Evolutionary conservation across 1,140 invertebrate species (phyloP).

Genomic region (Fopius arisanus): DNA sequence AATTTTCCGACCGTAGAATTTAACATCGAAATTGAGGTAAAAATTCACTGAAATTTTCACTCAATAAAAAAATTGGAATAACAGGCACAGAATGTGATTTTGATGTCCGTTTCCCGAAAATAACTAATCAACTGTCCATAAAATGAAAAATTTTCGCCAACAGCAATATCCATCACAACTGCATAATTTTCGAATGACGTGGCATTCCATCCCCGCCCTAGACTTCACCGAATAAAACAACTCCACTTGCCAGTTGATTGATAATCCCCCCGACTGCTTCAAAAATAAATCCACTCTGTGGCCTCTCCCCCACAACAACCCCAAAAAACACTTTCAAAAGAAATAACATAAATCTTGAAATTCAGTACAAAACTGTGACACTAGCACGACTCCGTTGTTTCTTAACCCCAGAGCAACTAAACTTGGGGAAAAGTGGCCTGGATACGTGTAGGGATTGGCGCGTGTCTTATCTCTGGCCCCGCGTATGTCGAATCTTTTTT

Average conservation of each 20-base stretch:
- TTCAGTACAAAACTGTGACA: slow-evolving; percentile 5
- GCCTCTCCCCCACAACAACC: background rate
- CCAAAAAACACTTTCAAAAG: background rate
- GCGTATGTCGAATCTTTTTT: background rate
- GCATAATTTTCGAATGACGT: too few species aligned
- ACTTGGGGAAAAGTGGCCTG: background rate
- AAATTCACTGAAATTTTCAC: too few species aligned
- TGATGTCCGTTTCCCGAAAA: too few species aligned
- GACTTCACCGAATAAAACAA: background rate
- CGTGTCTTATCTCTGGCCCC: background rate
- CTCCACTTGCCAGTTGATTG: background rate
- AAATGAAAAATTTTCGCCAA: too few species aligned
- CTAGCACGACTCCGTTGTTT: background rate
- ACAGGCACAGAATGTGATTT: too few species aligned
- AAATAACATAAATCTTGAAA: background rate
- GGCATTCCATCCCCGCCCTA: too few species aligned
- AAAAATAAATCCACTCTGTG: background rate
- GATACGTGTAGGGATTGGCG: background rate
- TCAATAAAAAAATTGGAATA: too few species aligned
- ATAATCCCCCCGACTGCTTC: background rate
- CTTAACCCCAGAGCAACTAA: background rate
- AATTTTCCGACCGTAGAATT: too few species aligned
- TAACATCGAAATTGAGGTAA: too few species aligned
- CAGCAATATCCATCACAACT: too few species aligned
- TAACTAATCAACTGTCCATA: too few species aligned